Base-by-base conservation (phyloP, 2,888 invertebrate species). In the Cyclophora punctaria region DNA sequence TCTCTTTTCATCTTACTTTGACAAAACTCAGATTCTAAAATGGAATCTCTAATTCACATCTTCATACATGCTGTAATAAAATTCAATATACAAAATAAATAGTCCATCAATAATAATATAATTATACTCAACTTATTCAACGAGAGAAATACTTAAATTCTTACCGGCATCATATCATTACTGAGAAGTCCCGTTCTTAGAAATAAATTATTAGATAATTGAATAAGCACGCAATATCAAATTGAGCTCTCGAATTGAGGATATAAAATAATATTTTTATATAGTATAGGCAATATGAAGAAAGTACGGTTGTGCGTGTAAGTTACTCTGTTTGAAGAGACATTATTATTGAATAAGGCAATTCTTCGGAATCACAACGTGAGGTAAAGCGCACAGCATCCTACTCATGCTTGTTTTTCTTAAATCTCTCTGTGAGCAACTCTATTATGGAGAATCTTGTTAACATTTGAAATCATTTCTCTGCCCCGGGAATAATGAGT, bases 391-490 rank as follows among this genome's bases (percentile, higher is more conserved):
- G 59, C 2, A 20, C 20, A 48, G 56, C 63, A 62, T 68, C 63
- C 47, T 60, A 67, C 69, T 73, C 75, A 75, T 78, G 71, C 80
- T 79, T 87, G 80, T 85, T 86, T 83, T 86, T 84, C 80, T 87
- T 85, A 84, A 83, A 87, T 86, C 83, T 83, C 78, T 79, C 77
- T 74, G 79, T 77, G 82, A 83, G 75, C 80, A 83, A 83, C 79
- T 82, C 80, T 83, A 84, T 85, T 86, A 84, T 80, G 81, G 79
- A 67, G 75, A 86, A 86, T 81, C 85, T 87, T 85, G 85, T 86
- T 88, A 86, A 85, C 85, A 81, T 88, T 86, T 80, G 83, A 87
- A 87, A 87, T 86, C 79, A 85, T 86, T 85, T 82, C 83, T 82
- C 78, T 75, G 78, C 75, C 79, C 80, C 76, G 73, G 71, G 80